phyloP scores from a whole-genome alignment of 2,113 vertebrate genomes.

The Rhinoderma darwinii region DNA sequence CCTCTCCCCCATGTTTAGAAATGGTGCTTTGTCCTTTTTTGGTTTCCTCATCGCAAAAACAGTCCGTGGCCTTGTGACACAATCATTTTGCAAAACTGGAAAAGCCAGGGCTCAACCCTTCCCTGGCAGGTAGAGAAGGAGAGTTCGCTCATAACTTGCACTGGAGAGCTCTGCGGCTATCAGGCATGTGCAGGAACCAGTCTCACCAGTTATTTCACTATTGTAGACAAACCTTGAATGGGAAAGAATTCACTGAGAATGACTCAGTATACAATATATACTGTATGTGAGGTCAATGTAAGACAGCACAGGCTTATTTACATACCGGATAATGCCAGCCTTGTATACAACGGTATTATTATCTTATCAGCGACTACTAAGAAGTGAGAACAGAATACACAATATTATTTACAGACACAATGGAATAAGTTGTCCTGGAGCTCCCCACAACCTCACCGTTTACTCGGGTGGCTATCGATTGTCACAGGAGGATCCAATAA shows the following conservation, averaged over 20 bases:
- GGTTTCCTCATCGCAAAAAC: neutral
- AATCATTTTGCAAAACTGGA: constrained; percentile 4
- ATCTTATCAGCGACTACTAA: neutral
- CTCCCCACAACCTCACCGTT: no score
- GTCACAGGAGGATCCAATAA: no score
- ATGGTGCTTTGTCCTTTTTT: neutral
- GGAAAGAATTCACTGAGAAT: neutral
- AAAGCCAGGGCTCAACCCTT: neutral
- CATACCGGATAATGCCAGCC: neutral
- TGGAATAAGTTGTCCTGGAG: no score
- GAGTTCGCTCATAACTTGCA: neutral
- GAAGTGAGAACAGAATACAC: neutral
- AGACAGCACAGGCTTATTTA: neutral
- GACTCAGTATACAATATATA: no score
- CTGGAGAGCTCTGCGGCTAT: neutral
- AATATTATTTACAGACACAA: no score
- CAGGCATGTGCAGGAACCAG: constrained; percentile 30
- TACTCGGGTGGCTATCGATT: no score
- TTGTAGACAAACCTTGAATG: neutral
- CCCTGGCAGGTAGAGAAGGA: neutral
- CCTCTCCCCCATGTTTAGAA: constrained; percentile 30
- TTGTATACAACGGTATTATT: neutral
- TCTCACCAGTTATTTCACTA: neutral
- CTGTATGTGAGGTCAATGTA: neutral
- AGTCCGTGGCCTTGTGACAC: neutral